Evolutionary conservation across 2,888 invertebrate genomes (phyloP), one percentile per base, ranked within the genome.

Genomic region (Nomada fabriciana): DNA sequence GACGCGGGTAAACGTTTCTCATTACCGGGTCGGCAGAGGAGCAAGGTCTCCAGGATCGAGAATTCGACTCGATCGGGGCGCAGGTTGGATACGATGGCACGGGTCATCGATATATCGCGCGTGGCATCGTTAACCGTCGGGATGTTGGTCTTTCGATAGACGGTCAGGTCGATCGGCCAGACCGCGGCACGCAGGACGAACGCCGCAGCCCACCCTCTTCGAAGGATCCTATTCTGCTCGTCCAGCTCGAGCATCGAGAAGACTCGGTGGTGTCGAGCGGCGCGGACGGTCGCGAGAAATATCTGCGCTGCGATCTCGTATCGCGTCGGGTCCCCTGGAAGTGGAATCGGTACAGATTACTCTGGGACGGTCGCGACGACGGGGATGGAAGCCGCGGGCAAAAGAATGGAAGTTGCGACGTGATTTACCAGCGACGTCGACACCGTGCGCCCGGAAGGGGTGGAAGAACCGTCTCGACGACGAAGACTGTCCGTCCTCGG

Each of bases 301-400:
- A 96, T 95, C 90, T 96, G 95, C 0, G 95, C 95, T 7, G 95
- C 94, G 57, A 95, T 93, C 92, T 96, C 96, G 87, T 95, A 95
- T 71, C 94, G 94, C 42, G 94, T 87, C 83, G 87, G 78, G 23
- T 82, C 52, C 10, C 81, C 84, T 86, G 53, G 0, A 68, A 82
- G 57, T 36, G 47, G 47, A 47, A 47, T 47, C 47, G 47, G 9
- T 13, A 0, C 13, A 47, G 13, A 15, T 47, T 47, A 47, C 47
- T 13, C 2, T 47, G 3, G 47, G 47, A 13, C 13, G 47, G 47
- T 47, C 47, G 47, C 47, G 47, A 47, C 43, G 13, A 10, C 10
- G 43, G 2, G 29, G 4, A 29, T 29, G 29, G 29, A 4, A 29
- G 5, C 29, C 29, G 29, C 4, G 29, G 3, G 29, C 29, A 0